Percentiles rank a stretch among this genome's conserved stretches.
phyloP scores from a whole-genome alignment of 2,797 vertebrate species.

The Acropternis orthonyx region DNA sequence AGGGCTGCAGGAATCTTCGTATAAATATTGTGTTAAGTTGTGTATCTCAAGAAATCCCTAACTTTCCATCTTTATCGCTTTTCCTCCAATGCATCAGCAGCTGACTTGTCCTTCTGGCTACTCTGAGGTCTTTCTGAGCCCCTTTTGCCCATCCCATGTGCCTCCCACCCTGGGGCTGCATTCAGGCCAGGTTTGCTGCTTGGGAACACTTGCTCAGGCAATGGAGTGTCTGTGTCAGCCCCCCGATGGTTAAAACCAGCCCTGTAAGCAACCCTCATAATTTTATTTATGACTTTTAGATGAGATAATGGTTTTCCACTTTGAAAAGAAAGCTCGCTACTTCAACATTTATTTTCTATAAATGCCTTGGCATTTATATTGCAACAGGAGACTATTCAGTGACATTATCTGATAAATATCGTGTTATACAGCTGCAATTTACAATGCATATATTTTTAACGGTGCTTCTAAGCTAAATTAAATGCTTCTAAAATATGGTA shows the following conservation, averaged over 20 bases:
- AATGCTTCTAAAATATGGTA: slow-evolving; percentile 62
- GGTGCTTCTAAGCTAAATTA: slow-evolving; percentile 64
- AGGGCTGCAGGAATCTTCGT: not conserved
- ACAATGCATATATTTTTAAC: slow-evolving; percentile 71
- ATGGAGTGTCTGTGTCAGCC: not conserved
- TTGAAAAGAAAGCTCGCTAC: slow-evolving; percentile 40
- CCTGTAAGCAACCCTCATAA: not conserved
- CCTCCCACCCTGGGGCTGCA: not conserved
- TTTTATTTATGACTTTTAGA: slow-evolving; percentile 53
- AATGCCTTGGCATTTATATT: slow-evolving; percentile 58
- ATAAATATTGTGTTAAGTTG: not conserved
- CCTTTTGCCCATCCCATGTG: rapidly evolving
- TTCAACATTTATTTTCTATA: slow-evolving; percentile 58
- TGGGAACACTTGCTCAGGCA: not conserved
- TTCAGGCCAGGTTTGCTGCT: not conserved
- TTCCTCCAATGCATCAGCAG: not conserved
- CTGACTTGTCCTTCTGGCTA: not conserved
- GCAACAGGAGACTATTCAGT: slow-evolving; percentile 64
- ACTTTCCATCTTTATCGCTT: not conserved
- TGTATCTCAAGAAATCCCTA: not conserved
- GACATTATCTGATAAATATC: slow-evolving; percentile 70
- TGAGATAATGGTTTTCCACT: slow-evolving; percentile 56
- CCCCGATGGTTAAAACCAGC: not conserved
- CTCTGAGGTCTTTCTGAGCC: not conserved
- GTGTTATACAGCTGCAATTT: slow-evolving; percentile 64